Base-by-base conservation (phyloP, 2,113 vertebrate genomes). In the Orycteropus afer region DNA sequence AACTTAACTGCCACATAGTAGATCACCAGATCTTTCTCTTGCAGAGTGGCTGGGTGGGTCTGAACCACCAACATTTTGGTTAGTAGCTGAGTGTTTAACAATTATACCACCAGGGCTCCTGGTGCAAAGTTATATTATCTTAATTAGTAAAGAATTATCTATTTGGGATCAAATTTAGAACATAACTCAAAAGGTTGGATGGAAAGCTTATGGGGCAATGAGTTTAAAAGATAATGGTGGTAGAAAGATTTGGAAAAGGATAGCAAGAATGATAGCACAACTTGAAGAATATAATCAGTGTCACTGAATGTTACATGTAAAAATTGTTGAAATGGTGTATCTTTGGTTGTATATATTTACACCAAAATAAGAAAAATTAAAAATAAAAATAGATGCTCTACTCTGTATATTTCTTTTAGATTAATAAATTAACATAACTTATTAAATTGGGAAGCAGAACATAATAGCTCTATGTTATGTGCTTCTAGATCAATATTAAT, bases 401-500 rank as follows among this genome's bases (percentile, higher is more conserved):
- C 37, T 86, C 22, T 88, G 42, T 88, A 69, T 47, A 47, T 69
- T 47, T 78, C 20, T 78, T 83, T 63, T 79, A 94, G n/a, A 55
- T 71, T 88, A 79, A 34, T 57, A 86, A 94, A 85, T 29, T 89
- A 74, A 14, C 14, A 53, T 51, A 40, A 59, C 7, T 40, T 90
- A 78, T 90, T 42, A 91, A 71, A 47, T 65, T 86, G 67, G 90
- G 59, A 93, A 89, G 55, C 42, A 90, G 32, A 84, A 84, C 55
- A 86, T 85, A 80, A 23, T 77, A 71, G n/a, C 23, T 89, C 32
- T 90, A 8, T 93, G 34, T 91, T 73, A 90, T 57, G 17, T 82
- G 23, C 11, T 61, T 29, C 78, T 65, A 94, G 32, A 37, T 79
- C 22, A 67, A 27, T 86, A 78, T 89, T 89, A 91, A 91, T 86